phyloP scores from a whole-genome alignment of 2,113 vertebrate species.

The Gobius niger region DNA sequence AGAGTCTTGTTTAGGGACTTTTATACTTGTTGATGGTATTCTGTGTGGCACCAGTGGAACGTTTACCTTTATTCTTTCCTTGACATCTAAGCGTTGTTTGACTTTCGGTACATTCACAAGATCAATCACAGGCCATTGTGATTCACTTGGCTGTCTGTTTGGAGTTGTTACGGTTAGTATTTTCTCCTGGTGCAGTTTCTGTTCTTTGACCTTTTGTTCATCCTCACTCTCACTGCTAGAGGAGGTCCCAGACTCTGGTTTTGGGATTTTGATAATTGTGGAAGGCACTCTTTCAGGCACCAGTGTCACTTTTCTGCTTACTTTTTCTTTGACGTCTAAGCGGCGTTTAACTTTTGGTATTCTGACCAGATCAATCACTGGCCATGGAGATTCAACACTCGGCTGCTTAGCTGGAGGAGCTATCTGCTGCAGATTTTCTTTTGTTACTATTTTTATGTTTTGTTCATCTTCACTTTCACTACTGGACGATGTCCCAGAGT shows the following conservation, averaged over 20 bases:
- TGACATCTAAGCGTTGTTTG: slow-evolving; percentile 11
- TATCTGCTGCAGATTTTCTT: background rate
- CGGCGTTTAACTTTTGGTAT: slow-evolving; percentile 1
- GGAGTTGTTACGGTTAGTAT: too few relatives aligned
- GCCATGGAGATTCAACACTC: background rate
- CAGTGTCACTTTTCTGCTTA: background rate
- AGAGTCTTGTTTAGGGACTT: slow-evolving; percentile 5
- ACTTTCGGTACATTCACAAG: background rate
- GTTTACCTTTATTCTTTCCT: slow-evolving; percentile 1
- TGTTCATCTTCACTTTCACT: slow-evolving; percentile 6
- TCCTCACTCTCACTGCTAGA: slow-evolving; percentile 23
- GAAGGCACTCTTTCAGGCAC: background rate
- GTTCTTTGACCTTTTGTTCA: too few relatives aligned
- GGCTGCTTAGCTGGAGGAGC: background rate
- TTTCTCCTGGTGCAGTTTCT: too few relatives aligned
- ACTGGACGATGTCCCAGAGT: background rate
- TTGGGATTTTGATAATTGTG: background rate
- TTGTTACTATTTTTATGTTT: slow-evolving; percentile 16
- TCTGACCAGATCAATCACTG: background rate
- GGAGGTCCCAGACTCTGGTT: slow-evolving; percentile 2
- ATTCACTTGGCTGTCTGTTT: background rate
- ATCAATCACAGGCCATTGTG: background rate
- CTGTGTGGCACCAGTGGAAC: background rate
- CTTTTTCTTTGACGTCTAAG: background rate
- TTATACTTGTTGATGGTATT: background rate